phyloP scores from a whole-genome alignment of 2,797 vertebrate genomes.

The Enteromius fasciolatus region DNA sequence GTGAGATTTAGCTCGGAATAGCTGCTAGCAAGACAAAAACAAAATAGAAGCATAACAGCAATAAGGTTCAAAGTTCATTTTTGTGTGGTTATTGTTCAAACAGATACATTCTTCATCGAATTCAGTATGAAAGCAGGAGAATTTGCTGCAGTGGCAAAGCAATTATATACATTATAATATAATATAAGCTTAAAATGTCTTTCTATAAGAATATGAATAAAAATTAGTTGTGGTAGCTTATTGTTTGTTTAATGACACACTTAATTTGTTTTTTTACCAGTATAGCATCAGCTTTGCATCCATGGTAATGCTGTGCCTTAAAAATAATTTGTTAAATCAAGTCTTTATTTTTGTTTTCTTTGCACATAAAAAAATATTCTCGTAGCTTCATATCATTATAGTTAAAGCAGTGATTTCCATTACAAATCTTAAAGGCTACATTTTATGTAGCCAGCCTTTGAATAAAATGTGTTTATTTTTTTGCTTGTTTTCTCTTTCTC shows the following conservation, averaged over 20 bases:
- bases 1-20: background rate
- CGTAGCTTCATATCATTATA: too few species aligned
- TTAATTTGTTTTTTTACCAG: background rate
- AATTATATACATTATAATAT: background rate
- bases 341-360: too few species aligned
- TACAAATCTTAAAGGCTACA: too few species aligned
- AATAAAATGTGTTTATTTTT: too few species aligned
- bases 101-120: background rate
- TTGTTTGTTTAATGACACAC: background rate
- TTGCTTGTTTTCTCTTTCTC: background rate
- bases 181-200: background rate
- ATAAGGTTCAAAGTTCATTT: background rate
- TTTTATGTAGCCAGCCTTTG: too few species aligned
- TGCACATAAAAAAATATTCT: too few species aligned
- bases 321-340: too few species aligned
- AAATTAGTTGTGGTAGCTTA: background rate
- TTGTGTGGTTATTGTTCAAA: background rate
- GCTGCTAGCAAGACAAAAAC: background rate
- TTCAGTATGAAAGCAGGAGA: background rate
- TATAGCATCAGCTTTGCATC: background rate
- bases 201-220: background rate
- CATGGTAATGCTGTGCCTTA: background rate
- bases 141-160: background rate
- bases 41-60: background rate
- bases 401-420: too few species aligned